Evolutionary conservation across 2,113 vertebrate genomes (phyloP), one percentile per base, ranked within the genome.

Genomic region (Polypterus senegalus): DNA sequence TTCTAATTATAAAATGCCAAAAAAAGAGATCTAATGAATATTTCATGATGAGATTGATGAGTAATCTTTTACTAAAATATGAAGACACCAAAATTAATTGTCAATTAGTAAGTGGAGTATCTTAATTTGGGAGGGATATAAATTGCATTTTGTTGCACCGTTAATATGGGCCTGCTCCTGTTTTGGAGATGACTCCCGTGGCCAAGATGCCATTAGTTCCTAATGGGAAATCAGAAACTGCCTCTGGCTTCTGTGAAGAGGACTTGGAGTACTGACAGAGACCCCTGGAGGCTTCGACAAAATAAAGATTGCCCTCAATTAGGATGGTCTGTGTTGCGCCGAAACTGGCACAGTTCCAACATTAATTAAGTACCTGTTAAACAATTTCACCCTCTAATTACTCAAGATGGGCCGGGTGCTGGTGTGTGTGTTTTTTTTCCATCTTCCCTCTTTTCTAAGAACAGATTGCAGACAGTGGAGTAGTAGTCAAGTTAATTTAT

Each of bases 81-180:
- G 81, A 88, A 86, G 86, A 88, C 86, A 83, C 85, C 83, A 81
- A 84, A 88, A 86, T 86, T 84, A 88, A 86, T 88, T 86, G 86
- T 86, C 86, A 88, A 86, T 88, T 88, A 86, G 79, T 27, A 76
- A 76, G 71, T 73, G 76, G 80, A 83, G 84, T 84, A 79, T 88
- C 86, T 86, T 86, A 82, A 88, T 88, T 84, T 79, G 78, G 77
- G 77, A 27, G 70, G 74, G 78, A 82, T 83, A 80, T 81, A 86
- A 86, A 86, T 76, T 79, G 70, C 70, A 71, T 72, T 72, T 64
- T 27, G 27, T 27, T 27, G 27, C 27, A 76, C 67, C 46, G 76
- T 70, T 73, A 67, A 66, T 61, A 69, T 58, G 68, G 71, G 61
- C 61, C 53, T 54, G 51, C 65, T 62, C 65, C 65, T 61, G 67